These are phyloP conservation scores for Melipona bicolor DNA, from an alignment of 2,888 invertebrate species.

Conservation along the genomic window DNA sequence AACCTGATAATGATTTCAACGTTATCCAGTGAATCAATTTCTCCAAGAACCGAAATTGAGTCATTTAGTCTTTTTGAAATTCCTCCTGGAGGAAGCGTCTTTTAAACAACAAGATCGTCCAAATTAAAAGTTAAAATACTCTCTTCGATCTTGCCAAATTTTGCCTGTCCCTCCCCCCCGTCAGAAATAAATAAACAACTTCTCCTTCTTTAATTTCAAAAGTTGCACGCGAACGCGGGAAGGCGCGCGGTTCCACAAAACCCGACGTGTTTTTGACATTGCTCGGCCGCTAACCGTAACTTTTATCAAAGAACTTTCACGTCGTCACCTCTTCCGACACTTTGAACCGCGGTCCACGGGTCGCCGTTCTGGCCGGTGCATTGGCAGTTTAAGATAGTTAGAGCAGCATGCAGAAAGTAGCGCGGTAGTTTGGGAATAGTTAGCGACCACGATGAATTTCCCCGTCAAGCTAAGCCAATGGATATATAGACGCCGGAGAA, in stretches of 20 bases:
- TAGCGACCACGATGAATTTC: constrained; percentile 77
- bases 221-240: neutral
- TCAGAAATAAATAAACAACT: neutral
- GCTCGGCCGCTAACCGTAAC: too few relatives aligned
- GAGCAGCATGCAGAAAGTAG: constrained; percentile 65
- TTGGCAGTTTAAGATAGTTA: constrained; percentile 77
- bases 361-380: constrained; percentile 37
- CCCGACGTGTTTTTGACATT: neutral
- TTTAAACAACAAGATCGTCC: too few relatives aligned
- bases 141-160: neutral
- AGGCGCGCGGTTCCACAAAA: neutral
- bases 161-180: too few relatives aligned
- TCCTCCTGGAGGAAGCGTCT: too few relatives aligned
- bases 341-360: constrained; percentile 18
- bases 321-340: constrained; percentile 7
- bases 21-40: too few relatives aligned
- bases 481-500: constrained; percentile 44
- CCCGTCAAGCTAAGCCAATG: constrained; percentile 66
- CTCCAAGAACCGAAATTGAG: too few relatives aligned
- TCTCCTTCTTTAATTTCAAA: neutral
- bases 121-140: neutral
- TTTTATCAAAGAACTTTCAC: constrained; percentile 14
- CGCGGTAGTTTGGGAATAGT: constrained; percentile 72
- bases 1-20: too few relatives aligned
- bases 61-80: too few relatives aligned